Base-by-base conservation (phyloP, 2,113 vertebrate genomes). In the Lanius ludovicianus region DNA sequence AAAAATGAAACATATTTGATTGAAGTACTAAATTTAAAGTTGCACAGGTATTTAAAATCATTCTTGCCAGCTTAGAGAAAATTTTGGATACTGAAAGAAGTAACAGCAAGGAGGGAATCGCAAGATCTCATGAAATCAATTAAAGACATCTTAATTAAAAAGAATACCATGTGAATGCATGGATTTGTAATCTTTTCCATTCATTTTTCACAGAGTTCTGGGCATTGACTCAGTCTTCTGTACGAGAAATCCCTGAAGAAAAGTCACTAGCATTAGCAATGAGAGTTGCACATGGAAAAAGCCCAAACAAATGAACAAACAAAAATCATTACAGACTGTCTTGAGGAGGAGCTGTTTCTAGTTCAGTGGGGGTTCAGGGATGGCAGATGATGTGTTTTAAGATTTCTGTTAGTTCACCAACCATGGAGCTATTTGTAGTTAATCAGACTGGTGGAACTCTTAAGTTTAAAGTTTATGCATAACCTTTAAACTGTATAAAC, bases 131-230 rank as follows among this genome's bases (percentile, higher is more conserved):
- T 81, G 23, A 88, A 74, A 68, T 89, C 46, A 68, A 64, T 85
- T 91, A 79, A 41, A 70, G 42, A 28, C 3, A 55, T 56, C 56
- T 71, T 76, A 55, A 24, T 62, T 73, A 6, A 82, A 47, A 46
- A 78, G 52, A 52, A 81, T 90, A 69, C n/a, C 4, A 62, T 41
- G 27, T 65, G 57, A 50, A 60, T 77, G 11, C 77, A 35, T 86
- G 59, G 24, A 69, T 93, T 95, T 95, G 27, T 92, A 82, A 74
- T 95, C n/a, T 91, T 96, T 95, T 70, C 42, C 84, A 93, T 93
- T 97, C 69, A 77, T 96, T 96, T 94, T 94, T 94, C 68, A 64
- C 79, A 95, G 92, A 95, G 67, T 97, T 96, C 65, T 97, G 41
- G 77, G 41, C 30, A 65, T 82, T 95, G 80, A n/a, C 15, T 84